Base-by-base conservation (phyloP, 2,888 invertebrate genomes). In the Junonia oenone region DNA sequence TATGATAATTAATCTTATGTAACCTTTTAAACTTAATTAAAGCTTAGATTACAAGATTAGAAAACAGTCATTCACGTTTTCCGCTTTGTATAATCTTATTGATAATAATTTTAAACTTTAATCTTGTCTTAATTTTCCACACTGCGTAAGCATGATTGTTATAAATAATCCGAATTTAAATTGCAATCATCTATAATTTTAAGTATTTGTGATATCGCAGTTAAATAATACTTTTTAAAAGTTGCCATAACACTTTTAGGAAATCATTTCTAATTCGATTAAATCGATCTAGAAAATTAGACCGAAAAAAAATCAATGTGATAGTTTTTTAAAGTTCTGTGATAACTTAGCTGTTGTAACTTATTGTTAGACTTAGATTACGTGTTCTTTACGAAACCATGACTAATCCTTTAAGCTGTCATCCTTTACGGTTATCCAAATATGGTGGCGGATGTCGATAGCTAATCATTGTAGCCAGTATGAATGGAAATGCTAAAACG, bases 401-500 rank as follows among this genome's bases (percentile, higher is more conserved):
- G 51, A 57, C 45, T 59, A 53, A 61, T 43, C 19, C 27, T 37
- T 47, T 37, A 17, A 13, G 37, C n/a, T 33, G 48, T 48, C 47
- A 48, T 54, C 9, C 22, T 49, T 48, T 33, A 48, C 26, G 31
- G 14, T 33, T 43, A n/a, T 17, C 53, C 48, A 40, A 35, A 54
- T 48, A 54, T 31, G 53, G 53, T 2, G 31, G 6, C 6, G 31
- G 40, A 43, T 48, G 33, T 38, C 40, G 22, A 22, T 22, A 3
- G 17, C 13, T 43, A 9, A 22, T 33, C 9, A 40, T 26, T 8
- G 19, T 47, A 35, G 15, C 22, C 35, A 5, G 6, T 33, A 13
- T 13, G 3, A 33, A 11, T 11, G 2, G 9, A 31, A 31, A 11
- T 31, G 9, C 11, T 11, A 31, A 31, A 11, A 31, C 11, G 8